Conservation (phyloP, 2,113 vertebrate species). For the Aspiorhynchus laticeps region DNA sequence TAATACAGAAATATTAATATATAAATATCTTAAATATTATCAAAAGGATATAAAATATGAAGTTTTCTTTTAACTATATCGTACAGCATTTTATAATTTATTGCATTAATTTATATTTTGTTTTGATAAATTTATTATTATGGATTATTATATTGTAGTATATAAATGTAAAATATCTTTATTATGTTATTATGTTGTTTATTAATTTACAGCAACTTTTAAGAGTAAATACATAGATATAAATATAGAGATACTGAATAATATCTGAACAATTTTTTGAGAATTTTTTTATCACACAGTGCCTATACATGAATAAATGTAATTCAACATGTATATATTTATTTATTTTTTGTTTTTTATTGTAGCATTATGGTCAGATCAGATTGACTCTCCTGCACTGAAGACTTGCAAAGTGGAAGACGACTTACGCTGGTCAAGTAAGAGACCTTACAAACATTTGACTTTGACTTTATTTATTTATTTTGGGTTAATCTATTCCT, state of each 20-base stretch:
- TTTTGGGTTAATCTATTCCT: not conserved
- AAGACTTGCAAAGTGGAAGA: conserved; percentile 67
- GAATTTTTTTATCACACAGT: no score
- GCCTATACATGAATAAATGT: not conserved
- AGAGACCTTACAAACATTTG: conserved; percentile 38
- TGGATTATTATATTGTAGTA: not conserved
- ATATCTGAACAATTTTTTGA: no score
- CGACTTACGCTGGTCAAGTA: conserved; percentile 62
- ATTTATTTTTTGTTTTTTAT: not conserved
- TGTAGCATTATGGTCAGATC: conserved; percentile 62
- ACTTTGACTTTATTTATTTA: not conserved
- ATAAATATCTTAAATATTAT: not conserved
- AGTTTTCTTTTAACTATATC: not conserved
- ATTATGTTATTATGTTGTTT: not conserved
- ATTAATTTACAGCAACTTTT: no score
- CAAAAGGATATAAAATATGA: not conserved
- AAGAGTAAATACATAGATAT: no score
- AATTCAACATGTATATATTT: not conserved
- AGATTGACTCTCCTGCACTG: conserved; percentile 54
- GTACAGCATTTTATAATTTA: not conserved
- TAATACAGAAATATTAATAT: not conserved
- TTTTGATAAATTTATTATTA: not conserved
- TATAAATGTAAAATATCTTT: not conserved
- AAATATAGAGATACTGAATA: no score
- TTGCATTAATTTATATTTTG: not conserved